A percentile compares a stretch with the other conserved stretches of the same genome.
These are phyloP conservation scores for Tenthredo distinguenda DNA, from an alignment of 2,888 invertebrate genomes.

Conservation along the genomic window DNA sequence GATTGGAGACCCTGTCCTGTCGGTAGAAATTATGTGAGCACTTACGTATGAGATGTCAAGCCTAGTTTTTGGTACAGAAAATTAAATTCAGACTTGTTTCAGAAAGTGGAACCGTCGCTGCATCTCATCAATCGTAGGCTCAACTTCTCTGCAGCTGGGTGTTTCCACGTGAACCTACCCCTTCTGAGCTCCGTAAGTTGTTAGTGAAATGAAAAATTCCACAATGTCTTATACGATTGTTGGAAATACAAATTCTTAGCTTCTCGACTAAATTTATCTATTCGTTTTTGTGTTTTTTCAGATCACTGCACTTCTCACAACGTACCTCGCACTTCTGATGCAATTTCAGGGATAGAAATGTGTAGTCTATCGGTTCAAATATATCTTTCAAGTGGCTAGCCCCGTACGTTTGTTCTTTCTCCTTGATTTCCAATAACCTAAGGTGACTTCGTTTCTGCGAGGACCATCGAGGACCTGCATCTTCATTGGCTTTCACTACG, in stretches of 20 bases:
- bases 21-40: slow-evolving; percentile 37
- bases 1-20: slow-evolving; percentile 61
- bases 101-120: slow-evolving; percentile 64
- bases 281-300: slow-evolving; percentile 58
- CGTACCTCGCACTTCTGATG: slow-evolving; percentile 73
- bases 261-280: not conserved
- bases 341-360: slow-evolving; percentile 66
- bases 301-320: slow-evolving; percentile 68
- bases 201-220: not conserved
- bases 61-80: not conserved
- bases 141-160: slow-evolving; percentile 72
- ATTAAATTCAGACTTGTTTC: not conserved
- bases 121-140: slow-evolving; percentile 69
- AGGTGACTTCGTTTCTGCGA: no score
- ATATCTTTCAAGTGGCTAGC: not conserved
- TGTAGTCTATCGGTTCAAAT: not conserved
- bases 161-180: slow-evolving; percentile 70
- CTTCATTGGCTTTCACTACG: not conserved
- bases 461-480: not conserved
- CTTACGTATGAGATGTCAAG: not conserved
- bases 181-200: slow-evolving; percentile 71
- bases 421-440: not conserved
- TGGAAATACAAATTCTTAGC: not conserved
- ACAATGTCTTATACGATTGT: not conserved
- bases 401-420: not conserved